Conservation (phyloP, 1,140 invertebrate genomes). For the Drosophila triauraria region DNA sequence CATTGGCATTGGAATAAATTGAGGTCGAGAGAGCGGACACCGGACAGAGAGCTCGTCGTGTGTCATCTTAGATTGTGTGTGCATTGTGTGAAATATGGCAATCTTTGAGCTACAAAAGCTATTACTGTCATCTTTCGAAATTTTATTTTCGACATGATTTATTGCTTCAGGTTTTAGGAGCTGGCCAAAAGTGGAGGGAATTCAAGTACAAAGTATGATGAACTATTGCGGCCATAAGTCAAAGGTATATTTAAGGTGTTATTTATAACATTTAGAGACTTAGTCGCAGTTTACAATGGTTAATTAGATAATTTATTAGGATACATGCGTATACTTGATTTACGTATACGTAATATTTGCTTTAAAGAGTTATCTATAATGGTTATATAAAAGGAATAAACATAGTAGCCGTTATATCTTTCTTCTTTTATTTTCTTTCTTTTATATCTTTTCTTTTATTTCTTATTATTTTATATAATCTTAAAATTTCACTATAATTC, state of each 20-base stretch:
- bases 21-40: background rate
- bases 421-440: too few species aligned
- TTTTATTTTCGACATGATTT: background rate
- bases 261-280: too few species aligned
- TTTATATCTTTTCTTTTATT: too few species aligned
- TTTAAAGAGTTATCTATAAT: too few species aligned
- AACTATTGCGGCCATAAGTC: too few species aligned
- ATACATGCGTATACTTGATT: background rate
- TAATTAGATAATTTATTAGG: background rate
- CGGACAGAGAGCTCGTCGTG: background rate
- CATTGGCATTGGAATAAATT: slow-evolving; percentile 10
- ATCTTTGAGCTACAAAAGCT: slow-evolving; percentile 3
- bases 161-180: background rate
- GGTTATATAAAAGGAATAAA: background rate
- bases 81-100: slow-evolving; percentile 1
- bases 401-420: too few species aligned
- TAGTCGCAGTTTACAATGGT: too few species aligned
- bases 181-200: background rate
- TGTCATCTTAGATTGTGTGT: slow-evolving; percentile 7
- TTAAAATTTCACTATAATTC: too few species aligned
- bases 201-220: too few species aligned
- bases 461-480: too few species aligned
- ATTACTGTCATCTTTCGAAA: background rate
- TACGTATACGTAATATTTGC: slow-evolving; percentile 4
- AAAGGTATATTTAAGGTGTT: too few species aligned